Conservation (phyloP, 2,888 invertebrate species). For the Conistra vaccinii region DNA sequence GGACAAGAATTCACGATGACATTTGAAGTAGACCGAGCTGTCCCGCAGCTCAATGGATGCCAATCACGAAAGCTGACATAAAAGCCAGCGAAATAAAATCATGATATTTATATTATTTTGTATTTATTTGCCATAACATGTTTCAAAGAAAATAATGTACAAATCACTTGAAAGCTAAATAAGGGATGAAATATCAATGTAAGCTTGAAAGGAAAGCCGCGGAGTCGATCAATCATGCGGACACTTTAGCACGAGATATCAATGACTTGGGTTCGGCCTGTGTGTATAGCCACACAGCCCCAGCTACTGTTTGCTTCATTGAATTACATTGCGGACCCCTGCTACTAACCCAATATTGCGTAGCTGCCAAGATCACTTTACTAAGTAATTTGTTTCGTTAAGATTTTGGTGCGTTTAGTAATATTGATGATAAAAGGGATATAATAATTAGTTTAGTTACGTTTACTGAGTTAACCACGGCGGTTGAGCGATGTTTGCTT, state of each 20-base stretch:
- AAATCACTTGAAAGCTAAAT: conserved; percentile 73
- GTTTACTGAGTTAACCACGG: conserved; percentile 35
- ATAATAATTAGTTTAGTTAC: conserved; percentile 56
- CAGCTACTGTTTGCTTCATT: conserved; percentile 69
- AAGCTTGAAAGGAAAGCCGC: conserved; percentile 69
- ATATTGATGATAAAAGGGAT: conserved; percentile 62
- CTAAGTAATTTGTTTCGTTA: conserved; percentile 68
- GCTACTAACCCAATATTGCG: conserved; percentile 65
- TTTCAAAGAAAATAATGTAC: conserved; percentile 51
- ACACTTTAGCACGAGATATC: conserved; percentile 76
- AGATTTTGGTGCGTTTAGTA: conserved; percentile 61
- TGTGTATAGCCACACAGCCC: conserved; percentile 50
- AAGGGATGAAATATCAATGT: conserved; percentile 71
- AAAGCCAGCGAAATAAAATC: conserved; percentile 33
- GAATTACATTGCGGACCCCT: conserved; percentile 68
- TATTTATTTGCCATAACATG: conserved; percentile 20
- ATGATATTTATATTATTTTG: conserved; percentile 25
- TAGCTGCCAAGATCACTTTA: conserved; percentile 63
- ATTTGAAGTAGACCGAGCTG: conserved; percentile 46
- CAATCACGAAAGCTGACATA: conserved; percentile 44
- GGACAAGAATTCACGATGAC: conserved; percentile 53
- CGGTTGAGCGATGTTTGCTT: conserved; percentile 44
- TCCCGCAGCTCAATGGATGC: conserved; percentile 45
- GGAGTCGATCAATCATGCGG: conserved; percentile 81
- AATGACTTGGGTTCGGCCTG: conserved; percentile 67